Evolutionary conservation across 2,113 vertebrate genomes (phyloP).

Genomic region (Pampusana beccarii): DNA sequence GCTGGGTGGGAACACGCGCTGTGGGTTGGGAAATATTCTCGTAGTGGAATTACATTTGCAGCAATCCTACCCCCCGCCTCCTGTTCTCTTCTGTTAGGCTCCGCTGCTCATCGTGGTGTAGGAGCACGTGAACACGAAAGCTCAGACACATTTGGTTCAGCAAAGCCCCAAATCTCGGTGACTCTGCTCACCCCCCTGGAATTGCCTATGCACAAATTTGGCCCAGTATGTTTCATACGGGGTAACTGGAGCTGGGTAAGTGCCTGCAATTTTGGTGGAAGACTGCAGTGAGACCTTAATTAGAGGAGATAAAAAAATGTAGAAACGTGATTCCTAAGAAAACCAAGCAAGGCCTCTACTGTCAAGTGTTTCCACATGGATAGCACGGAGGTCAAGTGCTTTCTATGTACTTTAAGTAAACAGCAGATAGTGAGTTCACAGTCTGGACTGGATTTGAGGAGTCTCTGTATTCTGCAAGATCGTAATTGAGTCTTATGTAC

Average conservation of each 20-base stretch:
- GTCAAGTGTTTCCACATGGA: slow-evolving; percentile 36
- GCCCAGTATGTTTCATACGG: neutral
- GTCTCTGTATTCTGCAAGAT: slow-evolving; percentile 2
- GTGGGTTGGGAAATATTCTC: slow-evolving; percentile 1
- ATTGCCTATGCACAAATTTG: neutral
- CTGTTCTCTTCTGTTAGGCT: neutral
- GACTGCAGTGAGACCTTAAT: slow-evolving; percentile 3
- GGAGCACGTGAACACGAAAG: neutral
- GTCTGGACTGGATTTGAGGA: slow-evolving; percentile 40
- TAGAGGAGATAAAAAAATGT: slow-evolving; percentile 54
- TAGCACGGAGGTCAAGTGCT: slow-evolving; percentile 48
- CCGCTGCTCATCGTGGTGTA: neutral
- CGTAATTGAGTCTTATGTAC: slow-evolving; percentile 19
- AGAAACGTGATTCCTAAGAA: slow-evolving; percentile 9
- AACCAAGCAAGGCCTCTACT: slow-evolving; percentile 9
- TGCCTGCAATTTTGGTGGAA: neutral
- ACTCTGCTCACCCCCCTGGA: neutral
- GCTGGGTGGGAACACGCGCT: slow-evolving; percentile 37
- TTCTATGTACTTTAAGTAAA: slow-evolving; percentile 59
- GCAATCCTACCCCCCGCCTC: neutral
- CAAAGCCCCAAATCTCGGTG: neutral
- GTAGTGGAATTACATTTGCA: slow-evolving; percentile 23
- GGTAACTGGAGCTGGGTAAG: slow-evolving; percentile 18
- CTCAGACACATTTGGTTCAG: neutral
- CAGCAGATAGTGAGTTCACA: slow-evolving; percentile 20